Conservation (phyloP, 2,888 invertebrate species). For the Machimus rusticus region DNA sequence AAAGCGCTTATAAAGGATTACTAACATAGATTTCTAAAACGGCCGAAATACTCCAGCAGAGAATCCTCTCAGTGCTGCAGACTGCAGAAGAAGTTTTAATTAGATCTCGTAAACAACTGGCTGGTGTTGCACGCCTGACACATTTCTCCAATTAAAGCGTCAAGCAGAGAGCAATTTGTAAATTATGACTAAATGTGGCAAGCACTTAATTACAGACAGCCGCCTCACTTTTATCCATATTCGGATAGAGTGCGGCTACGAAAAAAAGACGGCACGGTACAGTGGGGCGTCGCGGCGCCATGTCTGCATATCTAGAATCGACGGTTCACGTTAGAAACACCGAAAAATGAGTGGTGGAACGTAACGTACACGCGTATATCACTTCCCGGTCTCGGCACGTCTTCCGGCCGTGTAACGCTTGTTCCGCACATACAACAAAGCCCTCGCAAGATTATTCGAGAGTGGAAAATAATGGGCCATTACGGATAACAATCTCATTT, state of each 20-base stretch:
- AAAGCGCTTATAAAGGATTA: neutral
- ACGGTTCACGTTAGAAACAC: neutral
- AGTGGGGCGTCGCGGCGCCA: neutral
- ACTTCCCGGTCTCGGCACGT: neutral
- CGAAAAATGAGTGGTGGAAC: neutral
- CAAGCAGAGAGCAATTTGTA: neutral
- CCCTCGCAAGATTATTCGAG: neutral
- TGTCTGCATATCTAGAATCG: neutral
- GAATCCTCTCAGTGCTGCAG: neutral
- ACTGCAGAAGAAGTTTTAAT: conserved; percentile 10
- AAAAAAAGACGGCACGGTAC: neutral
- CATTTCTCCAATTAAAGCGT: neutral
- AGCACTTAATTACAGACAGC: neutral
- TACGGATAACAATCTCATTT: conserved; percentile 37
- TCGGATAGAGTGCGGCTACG: neutral
- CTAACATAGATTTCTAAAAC: neutral
- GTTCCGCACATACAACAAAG: neutral
- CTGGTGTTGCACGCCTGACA: neutral
- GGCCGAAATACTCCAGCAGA: neutral
- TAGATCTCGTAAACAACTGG: conserved; percentile 1
- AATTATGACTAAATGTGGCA: neutral
- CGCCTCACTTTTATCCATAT: neutral
- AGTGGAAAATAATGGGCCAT: conserved; percentile 32
- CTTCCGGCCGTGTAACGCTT: neutral
- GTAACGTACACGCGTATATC: neutral